phyloP scores from a whole-genome alignment of 2,888 invertebrate species.

The Apantesis nais region DNA sequence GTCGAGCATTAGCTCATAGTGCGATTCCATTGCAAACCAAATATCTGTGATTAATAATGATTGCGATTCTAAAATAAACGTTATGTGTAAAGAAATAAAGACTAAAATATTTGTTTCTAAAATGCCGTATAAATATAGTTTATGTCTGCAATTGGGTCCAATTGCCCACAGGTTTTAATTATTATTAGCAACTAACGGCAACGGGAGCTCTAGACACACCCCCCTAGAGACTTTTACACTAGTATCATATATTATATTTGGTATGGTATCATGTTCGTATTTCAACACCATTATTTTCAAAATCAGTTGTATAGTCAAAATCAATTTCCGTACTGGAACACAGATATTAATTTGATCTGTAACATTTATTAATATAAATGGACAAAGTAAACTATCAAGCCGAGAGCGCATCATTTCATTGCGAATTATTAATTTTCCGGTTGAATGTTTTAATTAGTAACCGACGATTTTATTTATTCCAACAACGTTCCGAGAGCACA shows the following conservation, averaged over 20 bases:
- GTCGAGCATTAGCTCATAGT: too few species aligned
- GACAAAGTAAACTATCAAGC: slow-evolving; percentile 2
- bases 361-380: background rate
- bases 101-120: too few species aligned
- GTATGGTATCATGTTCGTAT: background rate
- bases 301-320: background rate
- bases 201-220: too few species aligned
- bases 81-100: too few species aligned
- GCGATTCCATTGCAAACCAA: too few species aligned
- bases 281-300: background rate
- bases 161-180: too few species aligned
- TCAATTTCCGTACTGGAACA: background rate
- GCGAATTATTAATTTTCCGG: slow-evolving; percentile 16
- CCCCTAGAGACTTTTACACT: background rate
- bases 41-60: too few species aligned
- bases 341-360: background rate
- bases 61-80: too few species aligned
- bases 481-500: background rate
- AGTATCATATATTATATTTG: background rate
- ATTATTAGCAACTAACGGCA: background rate
- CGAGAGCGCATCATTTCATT: slow-evolving; percentile 9
- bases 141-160: too few species aligned
- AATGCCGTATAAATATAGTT: too few species aligned
- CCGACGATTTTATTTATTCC: slow-evolving; percentile 18
- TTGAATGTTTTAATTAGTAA: slow-evolving; percentile 18